phyloP scores from a whole-genome alignment of 2,888 invertebrate species.

The Papilio elwesi region DNA sequence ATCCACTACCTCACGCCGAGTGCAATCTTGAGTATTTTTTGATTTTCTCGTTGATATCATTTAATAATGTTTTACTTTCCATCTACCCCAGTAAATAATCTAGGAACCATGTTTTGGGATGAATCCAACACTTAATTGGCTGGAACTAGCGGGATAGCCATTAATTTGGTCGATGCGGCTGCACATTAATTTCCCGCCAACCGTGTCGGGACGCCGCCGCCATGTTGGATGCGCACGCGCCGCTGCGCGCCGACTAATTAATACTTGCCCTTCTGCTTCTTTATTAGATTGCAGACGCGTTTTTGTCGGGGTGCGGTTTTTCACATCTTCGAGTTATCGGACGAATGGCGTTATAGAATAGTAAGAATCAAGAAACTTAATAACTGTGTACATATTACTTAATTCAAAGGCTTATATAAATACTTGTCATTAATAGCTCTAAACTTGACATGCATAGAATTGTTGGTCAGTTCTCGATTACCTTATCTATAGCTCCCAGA shows the following conservation, averaged over 20 bases:
- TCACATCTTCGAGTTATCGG: slow-evolving; percentile 49
- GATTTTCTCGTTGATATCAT: not conserved
- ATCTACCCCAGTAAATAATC: slow-evolving; percentile 20
- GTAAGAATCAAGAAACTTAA: not conserved
- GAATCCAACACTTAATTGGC: slow-evolving; percentile 37
- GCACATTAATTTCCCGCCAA: slow-evolving; percentile 38
- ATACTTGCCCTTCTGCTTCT: slow-evolving; percentile 73
- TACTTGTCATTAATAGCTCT: not conserved
- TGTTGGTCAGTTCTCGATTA: no score
- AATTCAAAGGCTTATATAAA: not conserved
- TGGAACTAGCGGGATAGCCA: slow-evolving; percentile 28
- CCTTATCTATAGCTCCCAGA: no score
- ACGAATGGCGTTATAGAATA: slow-evolving; percentile 37
- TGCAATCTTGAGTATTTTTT: not conserved
- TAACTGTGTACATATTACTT: not conserved
- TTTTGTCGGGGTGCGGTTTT: slow-evolving; percentile 56
- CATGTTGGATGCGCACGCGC: slow-evolving; percentile 66
- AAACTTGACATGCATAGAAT: no score
- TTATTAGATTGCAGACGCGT: slow-evolving; percentile 74
- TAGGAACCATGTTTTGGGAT: slow-evolving; percentile 33
- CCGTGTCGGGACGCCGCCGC: slow-evolving; percentile 42
- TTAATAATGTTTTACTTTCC: slow-evolving; percentile 20
- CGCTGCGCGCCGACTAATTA: slow-evolving; percentile 69
- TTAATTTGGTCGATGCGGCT: slow-evolving; percentile 38
- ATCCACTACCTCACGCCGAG: not conserved